Base-by-base conservation (phyloP, 2,888 invertebrate genomes). In the Lasioglossum malachurum region DNA sequence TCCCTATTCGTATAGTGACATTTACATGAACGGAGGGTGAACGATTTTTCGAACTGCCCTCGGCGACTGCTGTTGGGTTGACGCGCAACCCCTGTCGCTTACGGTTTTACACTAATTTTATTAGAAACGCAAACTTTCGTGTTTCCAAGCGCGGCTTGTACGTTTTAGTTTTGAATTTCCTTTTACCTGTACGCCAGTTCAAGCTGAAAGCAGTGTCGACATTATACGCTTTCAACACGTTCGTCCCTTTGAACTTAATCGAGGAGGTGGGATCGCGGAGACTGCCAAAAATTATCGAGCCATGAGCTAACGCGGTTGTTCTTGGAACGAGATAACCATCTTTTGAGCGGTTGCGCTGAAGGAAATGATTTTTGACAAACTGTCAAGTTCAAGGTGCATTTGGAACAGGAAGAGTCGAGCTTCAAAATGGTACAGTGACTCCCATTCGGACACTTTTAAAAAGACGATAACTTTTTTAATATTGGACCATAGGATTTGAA, bases 1-100 rank as follows among this genome's bases (percentile, higher is more conserved):
- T 69, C 74, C 69, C 27, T 23, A 44, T 80, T 69, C 60, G 31
- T 57, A 64, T 27, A 78, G n/a, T 49, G 53, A 41, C 44, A 73
- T 79, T 79, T 79, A 57, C 41, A 16, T 8, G 8, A 23, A 67
- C 27, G 27, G 7, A 27, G 64, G 64, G 64, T 31, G 64, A 64
- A 31, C 64, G 64, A 64, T 67, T 35, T 31, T 67, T 67, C 35
- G 67, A 38, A 67, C 19, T 38, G 4, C 57, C 4, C 57, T 4
- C n/a, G 10, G 4, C 1, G 57, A 57, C 1, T n/a, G 1, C n/a
- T 12, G n/a, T 4, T 57, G 1, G 57, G 57, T 57, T 12, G n/a
- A 57, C n/a, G 12, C 57, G 57, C 57, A 57, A 57, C n/a, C n/a
- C 57, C n/a, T n/a, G 57, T n/a, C 57, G 57, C n/a, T n/a, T 57